Base-by-base conservation (phyloP, 2,888 invertebrate species). In the Andrena praecox region DNA sequence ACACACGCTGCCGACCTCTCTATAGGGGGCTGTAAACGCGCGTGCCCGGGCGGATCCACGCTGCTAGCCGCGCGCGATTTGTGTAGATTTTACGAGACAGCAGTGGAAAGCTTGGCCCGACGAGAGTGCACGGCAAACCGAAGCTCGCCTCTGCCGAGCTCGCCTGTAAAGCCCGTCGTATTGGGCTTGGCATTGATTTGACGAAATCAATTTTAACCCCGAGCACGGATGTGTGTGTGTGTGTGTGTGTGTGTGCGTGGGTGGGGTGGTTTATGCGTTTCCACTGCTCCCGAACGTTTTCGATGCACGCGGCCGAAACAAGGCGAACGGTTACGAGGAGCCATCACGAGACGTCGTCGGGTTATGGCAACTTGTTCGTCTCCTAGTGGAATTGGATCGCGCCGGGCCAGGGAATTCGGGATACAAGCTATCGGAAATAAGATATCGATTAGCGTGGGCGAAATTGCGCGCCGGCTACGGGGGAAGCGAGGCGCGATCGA, bases 201-300 rank as follows among this genome's bases (percentile, higher is more conserved):
- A 77, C 78, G 73, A 82, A 87, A 85, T 86, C 87, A 74, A 86
- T 85, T 87, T 77, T 54, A 84, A 63, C 42, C 52, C 52, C 42
- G 42, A 42, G 42, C 42, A 42, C 42, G 42, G 5, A 16, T 42
- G 16, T 29, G 12, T 42, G 12, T 42, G 42, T 42, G 42, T 42
- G 31, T 31, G 5, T 31, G 31, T 33, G 31, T 33, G 12, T 12
- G 42, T 35, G 10, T 0, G 42, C 20, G 54, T 4, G 12, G 7
- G 50, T 35, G 52, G 67, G 69, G 68, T 33, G 75, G 60, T 82
- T 85, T 84, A 83, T 71, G 74, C 64, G 82, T 60, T 60, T 50
- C 24, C 79, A 77, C 24, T 68, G 77, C 56, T 69, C 72, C 62
- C 72, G 67, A 75, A 66, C 71, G 77, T 63, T 69, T 76, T 64